Evolutionary conservation across 2,797 vertebrate genomes (phyloP), one percentile per base, ranked within the genome.

Genomic region (Tympanoctomys barrerae): DNA sequence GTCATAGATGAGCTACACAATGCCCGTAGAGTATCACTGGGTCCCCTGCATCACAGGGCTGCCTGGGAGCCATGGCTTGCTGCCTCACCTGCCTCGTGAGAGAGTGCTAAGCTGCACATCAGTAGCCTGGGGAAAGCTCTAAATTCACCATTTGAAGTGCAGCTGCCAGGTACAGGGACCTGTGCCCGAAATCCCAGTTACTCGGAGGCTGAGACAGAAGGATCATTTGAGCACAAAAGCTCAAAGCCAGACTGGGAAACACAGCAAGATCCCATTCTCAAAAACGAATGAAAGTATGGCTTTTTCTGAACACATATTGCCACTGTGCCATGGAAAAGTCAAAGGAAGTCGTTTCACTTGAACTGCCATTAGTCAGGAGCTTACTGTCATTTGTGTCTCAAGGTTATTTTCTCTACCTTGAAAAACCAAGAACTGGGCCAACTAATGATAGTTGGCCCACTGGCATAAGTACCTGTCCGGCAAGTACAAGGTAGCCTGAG

Each of bases 351-450:
- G 22, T 33, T 52, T 86, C 26, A 39, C 6, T 33, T 59, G 36
- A 71, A 75, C 54, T 2, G 39, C 42, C 18, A 75, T 22, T 39
- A 87, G n/a, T 31, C 21, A 28, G 21, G 33, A 36, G 42, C 10
- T 18, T 8, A 19, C 5, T 87, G 28, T 95, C 54, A 75, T 19
- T 89, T 95, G 87, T 89, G 57, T 93, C 83, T 70, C 64, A 84
- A 89, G 42, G 22, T 68, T 0, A 22, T 89, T 93, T 95, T 93
- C 42, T 89, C 57, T 83, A 62, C 68, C 66, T 57, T 57, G 68
- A 90, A 79, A 87, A 87, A 70, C 2, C 22, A 66, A 85, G 5
- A 89, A 68, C 59, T 93, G 1, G 16, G 54, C 54, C 54, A 57
- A 42, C 42, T 42, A 42, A 42, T 42, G 14, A 14, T 14, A 57